Evolutionary conservation across 1,140 invertebrate species (phyloP), one percentile per base, ranked within the genome.

Genomic region (Nylanderia fulva): DNA sequence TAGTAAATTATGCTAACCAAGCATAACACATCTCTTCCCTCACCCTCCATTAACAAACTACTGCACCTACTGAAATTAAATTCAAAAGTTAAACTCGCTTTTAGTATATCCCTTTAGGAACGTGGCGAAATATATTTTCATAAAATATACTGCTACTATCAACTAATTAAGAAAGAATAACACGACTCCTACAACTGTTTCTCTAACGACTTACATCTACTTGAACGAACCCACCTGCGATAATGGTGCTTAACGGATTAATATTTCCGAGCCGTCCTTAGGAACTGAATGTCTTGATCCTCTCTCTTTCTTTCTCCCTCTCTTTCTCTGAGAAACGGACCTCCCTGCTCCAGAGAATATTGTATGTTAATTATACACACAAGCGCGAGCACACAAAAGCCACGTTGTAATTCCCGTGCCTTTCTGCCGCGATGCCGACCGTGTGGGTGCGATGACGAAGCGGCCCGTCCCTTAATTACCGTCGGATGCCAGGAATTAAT

Each of bases 401-500:
- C 39, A 39, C 54, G 69, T 82, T 83, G 84, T 82, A 52, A 72
- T 69, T n/a, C 39, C 33, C 52, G 24, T 39, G 42, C 71, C 29
- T n/a, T 58, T 61, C 36, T 84, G 58, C 24, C 42, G 1, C 48
- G 48, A 54, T 48, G 48, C 45, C 82, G 74, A 2, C 18, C 66
- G 84, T 82, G 86, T 85, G 45, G 76, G 79, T 74, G 61, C 77
- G 79, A 72, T 86, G 84, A 90, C 85, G 83, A 84, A 86, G 66
- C 82, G 76, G n/a, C 21, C 58, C 69, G 52, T 80, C 69, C 58
- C 83, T 88, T 68, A 88, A 90, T 85, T 86, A 68, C 52, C n/a
- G 5, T 11, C 76, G 8, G 39, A 71, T 36, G 27, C 9, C 63
- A 39, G 61, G 75, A 86, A 90, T 86, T 90, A 90, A 90, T 90